Conservation (phyloP, 2,113 vertebrate species). For the Bubo scandiacus region DNA sequence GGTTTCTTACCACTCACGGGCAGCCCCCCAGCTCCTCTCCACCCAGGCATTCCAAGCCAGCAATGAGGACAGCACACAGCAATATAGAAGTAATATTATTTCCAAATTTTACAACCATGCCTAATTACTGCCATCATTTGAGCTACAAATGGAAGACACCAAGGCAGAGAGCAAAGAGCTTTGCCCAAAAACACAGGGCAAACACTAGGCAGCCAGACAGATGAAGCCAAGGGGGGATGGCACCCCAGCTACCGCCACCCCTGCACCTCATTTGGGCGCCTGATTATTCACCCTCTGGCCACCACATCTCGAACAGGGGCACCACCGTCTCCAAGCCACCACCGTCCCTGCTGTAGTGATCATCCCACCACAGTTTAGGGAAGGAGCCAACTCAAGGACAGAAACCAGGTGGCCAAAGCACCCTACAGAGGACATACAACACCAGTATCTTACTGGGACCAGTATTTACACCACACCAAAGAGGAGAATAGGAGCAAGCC, state of each 20-base stretch:
- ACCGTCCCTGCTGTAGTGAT: not conserved
- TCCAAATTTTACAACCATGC: not conserved
- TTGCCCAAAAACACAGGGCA: not conserved
- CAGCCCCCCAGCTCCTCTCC: not conserved
- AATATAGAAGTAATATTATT: not conserved
- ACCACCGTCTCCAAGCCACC: not conserved
- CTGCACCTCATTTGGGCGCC: not conserved
- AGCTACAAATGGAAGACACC: not conserved
- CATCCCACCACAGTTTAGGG: not conserved
- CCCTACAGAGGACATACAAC: not conserved
- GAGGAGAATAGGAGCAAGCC: not conserved
- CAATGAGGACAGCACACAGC: not conserved
- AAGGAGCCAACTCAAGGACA: not conserved
- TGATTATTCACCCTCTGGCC: accelerated
- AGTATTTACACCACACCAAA: not conserved
- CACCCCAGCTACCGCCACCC: not conserved
- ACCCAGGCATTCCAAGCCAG: accelerated
- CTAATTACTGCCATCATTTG: not conserved
- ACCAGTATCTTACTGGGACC: not conserved
- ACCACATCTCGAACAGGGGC: not conserved
- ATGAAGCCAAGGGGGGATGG: not conserved
- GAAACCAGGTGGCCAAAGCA: not conserved
- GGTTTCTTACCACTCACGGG: not conserved
- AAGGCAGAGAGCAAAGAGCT: not conserved
- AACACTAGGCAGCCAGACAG: not conserved